Evolutionary conservation across 2,113 vertebrate species (phyloP).

Genomic region (Piprites chloris): DNA sequence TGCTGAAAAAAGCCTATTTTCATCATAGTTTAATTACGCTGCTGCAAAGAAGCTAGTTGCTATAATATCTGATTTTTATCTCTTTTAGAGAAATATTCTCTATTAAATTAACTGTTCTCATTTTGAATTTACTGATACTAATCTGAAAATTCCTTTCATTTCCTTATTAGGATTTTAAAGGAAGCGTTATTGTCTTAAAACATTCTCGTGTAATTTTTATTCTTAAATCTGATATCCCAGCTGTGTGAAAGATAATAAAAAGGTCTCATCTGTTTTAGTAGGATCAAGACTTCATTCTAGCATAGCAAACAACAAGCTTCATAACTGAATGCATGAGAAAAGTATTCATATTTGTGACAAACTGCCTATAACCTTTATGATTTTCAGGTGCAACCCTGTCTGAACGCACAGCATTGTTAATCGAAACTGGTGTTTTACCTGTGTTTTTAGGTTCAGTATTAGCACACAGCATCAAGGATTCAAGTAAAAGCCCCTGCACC

Average conservation of each 20-base stretch:
- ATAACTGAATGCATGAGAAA: background rate
- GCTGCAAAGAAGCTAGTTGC: background rate
- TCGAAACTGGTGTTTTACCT: background rate
- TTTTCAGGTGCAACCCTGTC: background rate
- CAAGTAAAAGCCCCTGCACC: background rate
- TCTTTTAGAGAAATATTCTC: background rate
- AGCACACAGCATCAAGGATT: background rate
- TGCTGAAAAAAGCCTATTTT: background rate
- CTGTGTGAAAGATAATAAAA: background rate
- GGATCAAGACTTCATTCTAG: background rate
- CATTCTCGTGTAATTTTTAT: background rate
- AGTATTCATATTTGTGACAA: background rate
- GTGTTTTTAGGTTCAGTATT: background rate
- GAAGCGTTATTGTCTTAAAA: background rate
- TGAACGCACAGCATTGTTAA: background rate
- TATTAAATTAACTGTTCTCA: background rate
- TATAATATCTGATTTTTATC: background rate
- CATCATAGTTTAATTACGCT: conserved; percentile 23
- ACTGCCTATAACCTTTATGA: background rate
- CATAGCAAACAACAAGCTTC: background rate
- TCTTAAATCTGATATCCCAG: background rate
- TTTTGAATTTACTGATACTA: background rate
- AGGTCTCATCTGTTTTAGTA: background rate
- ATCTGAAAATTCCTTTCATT: background rate
- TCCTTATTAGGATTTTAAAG: background rate